phyloP scores from a whole-genome alignment of 2,888 invertebrate species.

The Lamellibrachia columna region DNA sequence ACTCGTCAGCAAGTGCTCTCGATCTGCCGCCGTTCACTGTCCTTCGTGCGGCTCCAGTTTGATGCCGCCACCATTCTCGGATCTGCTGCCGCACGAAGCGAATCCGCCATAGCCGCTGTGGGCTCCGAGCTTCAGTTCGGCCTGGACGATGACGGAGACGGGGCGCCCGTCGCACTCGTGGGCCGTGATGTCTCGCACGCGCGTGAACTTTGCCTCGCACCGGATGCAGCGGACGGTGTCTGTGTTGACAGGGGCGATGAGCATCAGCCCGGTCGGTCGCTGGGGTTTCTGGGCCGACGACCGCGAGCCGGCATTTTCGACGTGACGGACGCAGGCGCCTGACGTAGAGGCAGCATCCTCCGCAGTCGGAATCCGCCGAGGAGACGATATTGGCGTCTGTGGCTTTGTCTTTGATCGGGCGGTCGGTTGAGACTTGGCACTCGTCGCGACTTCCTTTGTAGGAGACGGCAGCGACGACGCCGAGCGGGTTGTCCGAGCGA shows the following conservation, averaged over 20 bases:
- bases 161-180: background rate
- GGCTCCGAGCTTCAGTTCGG: background rate
- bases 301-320: background rate
- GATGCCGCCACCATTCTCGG: background rate
- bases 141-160: background rate
- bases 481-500: background rate
- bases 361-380: background rate
- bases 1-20: background rate
- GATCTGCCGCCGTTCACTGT: background rate
- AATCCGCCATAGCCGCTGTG: background rate
- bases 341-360: background rate
- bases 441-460: background rate
- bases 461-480: background rate
- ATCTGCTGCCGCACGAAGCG: background rate
- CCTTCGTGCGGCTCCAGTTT: background rate
- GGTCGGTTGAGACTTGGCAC: background rate
- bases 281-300: background rate
- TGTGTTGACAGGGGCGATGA: background rate
- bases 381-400: no score
- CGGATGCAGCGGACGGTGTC: background rate
- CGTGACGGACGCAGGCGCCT: background rate
- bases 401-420: background rate
- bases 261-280: background rate
- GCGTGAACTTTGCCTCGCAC: background rate
- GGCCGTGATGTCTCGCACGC: background rate